Base-by-base conservation (phyloP, 1,140 invertebrate species). In the Lanistes nyassanus region DNA sequence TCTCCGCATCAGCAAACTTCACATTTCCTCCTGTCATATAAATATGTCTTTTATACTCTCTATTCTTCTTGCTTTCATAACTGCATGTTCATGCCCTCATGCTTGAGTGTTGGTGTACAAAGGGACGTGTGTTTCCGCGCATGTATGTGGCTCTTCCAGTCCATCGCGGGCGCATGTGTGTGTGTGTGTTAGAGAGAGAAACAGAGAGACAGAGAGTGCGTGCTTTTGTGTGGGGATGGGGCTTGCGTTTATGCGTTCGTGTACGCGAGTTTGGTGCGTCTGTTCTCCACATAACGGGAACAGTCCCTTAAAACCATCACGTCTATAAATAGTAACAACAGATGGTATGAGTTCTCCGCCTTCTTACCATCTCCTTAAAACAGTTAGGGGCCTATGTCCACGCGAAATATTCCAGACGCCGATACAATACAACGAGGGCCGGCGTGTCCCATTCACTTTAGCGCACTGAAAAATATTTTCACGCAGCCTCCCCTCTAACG, bases 141-240 rank as follows among this genome's bases (percentile, higher is more conserved):
- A 31, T 62, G 58, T 62, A 31, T 62, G n/a, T 62, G 58, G 26
- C n/a, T 62, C n/a, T 62, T 55, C 2, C 21, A 34, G 26, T 19
- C n/a, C 19, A 68, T 11, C 1, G 3, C 34, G 19, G 29, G 34
- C 26, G 66, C 2, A 13, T 19, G 19, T 68, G 11, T 39, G 39
- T 39, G 23, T 68, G 19, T 68, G 66, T 47, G 67, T 69, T 6
- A 23, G 58, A 26, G 58, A 9, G 58, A 26, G 58, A 26, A 31
- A 26, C n/a, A 26, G 58, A 26, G 58, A 26, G 58, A 26, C n/a
- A 26, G 58, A 26, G 58, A 26, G 58, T 60, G 58, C 31, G 58
- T 60, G 58, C 31, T 23, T 60, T 23, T 60, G 58, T 60, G 58
- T 60, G 58, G n/a, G 58, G n/a, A 31, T 60, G 58, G n/a, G 58